These are phyloP conservation scores for Rhineura floridana DNA, from an alignment of 2,113 vertebrate genomes.

Conservation along the genomic window DNA sequence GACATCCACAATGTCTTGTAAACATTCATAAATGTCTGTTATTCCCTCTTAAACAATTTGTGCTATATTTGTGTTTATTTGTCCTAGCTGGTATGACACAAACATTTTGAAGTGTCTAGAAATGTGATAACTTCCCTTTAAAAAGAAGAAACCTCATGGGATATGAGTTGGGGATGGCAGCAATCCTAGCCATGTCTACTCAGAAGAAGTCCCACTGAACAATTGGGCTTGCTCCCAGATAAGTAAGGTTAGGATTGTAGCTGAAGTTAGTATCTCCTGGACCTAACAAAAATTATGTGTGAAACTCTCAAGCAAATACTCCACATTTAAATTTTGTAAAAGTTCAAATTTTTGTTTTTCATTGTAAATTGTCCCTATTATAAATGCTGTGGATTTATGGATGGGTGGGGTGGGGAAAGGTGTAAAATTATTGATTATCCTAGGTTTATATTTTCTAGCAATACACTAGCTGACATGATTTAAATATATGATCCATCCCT, in stretches of 20 bases:
- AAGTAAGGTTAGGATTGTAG: no score
- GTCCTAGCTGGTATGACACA: neutral
- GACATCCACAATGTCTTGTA: neutral
- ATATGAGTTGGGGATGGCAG: no score
- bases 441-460: neutral
- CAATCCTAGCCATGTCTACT: no score
- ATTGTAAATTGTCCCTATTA: neutral
- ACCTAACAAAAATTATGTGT: neutral
- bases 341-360: neutral
- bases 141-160: neutral
- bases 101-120: neutral
- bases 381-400: neutral
- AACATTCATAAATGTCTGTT: neutral
- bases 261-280: neutral
- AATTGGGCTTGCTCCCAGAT: no score
- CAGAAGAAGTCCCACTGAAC: no score
- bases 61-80: neutral
- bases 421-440: neutral
- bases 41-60: neutral
- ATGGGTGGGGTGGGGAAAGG: neutral
- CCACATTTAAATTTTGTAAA: neutral
- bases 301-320: neutral
- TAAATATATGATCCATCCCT: neutral
- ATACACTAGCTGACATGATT: neutral
- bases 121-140: neutral